Conservation (phyloP, 2,113 vertebrate genomes). For the Ptychochromis oligacanthus region DNA sequence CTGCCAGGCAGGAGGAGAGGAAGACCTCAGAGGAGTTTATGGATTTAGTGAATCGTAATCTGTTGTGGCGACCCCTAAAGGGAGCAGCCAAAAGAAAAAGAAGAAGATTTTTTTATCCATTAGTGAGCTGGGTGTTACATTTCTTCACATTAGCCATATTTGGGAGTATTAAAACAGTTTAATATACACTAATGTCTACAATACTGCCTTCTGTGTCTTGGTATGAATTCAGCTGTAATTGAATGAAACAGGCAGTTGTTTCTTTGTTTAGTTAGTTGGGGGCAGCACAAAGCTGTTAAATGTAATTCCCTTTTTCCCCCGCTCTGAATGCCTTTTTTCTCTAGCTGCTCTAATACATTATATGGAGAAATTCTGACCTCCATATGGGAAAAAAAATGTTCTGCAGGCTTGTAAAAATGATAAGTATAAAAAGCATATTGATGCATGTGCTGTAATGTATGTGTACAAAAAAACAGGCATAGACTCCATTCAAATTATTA, state of each 20-base stretch:
- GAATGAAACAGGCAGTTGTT: background rate
- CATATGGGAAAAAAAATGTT: background rate
- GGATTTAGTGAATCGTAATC: no score
- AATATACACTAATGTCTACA: background rate
- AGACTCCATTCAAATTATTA: background rate
- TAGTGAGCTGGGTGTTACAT: background rate
- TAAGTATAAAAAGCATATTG: background rate
- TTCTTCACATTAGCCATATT: background rate
- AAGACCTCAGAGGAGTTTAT: no score
- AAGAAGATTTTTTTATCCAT: background rate
- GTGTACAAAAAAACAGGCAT: background rate
- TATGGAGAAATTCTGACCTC: background rate
- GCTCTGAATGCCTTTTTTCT: background rate
- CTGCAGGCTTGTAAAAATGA: constrained; percentile 2
- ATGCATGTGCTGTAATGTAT: background rate
- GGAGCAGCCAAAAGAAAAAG: no score
- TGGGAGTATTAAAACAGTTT: background rate
- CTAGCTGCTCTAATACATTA: background rate
- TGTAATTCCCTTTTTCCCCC: background rate
- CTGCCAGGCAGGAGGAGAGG: no score
- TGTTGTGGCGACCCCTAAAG: no score
- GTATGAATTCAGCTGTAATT: background rate
- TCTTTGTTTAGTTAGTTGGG: background rate
- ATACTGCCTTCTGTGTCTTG: background rate
- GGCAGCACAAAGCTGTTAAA: background rate